Base-by-base conservation (phyloP, 2,888 invertebrate genomes). In the Drosophila pullipes region DNA sequence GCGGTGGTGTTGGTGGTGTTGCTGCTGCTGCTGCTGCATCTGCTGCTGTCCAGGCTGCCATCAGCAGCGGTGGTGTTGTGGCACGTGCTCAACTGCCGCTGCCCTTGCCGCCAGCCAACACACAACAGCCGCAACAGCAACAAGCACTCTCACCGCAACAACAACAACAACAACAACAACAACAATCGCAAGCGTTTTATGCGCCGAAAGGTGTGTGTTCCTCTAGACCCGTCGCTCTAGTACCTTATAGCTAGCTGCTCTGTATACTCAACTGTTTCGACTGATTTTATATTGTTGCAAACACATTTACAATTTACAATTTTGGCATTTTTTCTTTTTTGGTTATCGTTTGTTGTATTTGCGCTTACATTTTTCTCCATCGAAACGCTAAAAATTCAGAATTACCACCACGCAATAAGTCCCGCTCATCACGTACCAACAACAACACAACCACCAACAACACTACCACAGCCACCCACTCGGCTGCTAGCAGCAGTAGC, bases 161-260 rank as follows among this genome's bases (percentile, higher is more conserved):
- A 76, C 91, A 88, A 81, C 87, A 88, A 78, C 90, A 83, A 78
- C 90, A 83, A 77, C 30, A 30, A 78, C 90, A 83, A 77, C 30
- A 30, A 31, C 31, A 31, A 31, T 81, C 83, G 71, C 91, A 96
- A 92, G 96, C 96, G 92, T 96, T 96, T 93, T 95, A 96, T 93
- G 95, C 95, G 83, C 95, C 95, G 84, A 96, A 96, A 96, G 96
- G 96, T 96, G 93, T 92, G 93, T 93, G 81, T 89, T 85, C 70
- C 59, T 5, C 64, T 63, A 47, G 28, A 22, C 47, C 13, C 49
- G 66, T 2, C n/a, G 28, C 22, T n/a, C 30, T 60, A 52, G 30
- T 47, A 2, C 4, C 13, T 18, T 2, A 57, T 47, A 33, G 52
- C 58, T 58, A 67, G 49, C 30, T 74, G 41, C n/a, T 30, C n/a